Conservation (phyloP, 2,888 invertebrate species). For the Epirrita christyi region DNA sequence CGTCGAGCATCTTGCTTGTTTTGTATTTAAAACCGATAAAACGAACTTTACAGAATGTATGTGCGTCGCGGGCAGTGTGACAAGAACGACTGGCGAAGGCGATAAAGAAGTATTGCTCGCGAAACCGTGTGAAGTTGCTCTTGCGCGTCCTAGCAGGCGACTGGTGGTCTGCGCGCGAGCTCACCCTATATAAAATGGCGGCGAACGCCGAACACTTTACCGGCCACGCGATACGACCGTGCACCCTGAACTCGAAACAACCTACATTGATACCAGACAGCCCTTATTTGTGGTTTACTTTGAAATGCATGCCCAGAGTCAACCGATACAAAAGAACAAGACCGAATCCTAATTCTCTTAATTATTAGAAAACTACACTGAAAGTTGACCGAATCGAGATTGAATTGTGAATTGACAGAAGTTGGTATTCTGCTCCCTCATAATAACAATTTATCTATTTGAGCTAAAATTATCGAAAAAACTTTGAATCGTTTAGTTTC, state of each 20-base stretch:
- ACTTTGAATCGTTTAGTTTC: too few relatives aligned
- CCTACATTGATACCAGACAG: conserved; percentile 63
- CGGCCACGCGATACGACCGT: conserved; percentile 75
- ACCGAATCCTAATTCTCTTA: too few relatives aligned
- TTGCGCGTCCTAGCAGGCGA: conserved; percentile 80
- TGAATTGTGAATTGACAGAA: too few relatives aligned
- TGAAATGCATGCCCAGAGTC: conserved; percentile 19
- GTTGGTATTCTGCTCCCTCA: too few relatives aligned
- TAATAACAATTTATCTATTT: too few relatives aligned
- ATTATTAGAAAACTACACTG: too few relatives aligned
- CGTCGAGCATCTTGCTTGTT: conserved; percentile 65
- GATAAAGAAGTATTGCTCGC: conserved; percentile 43
- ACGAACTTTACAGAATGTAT: conserved; percentile 52
- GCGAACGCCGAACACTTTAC: conserved; percentile 76
- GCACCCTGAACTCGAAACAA: conserved; percentile 73
- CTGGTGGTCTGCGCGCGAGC: conserved; percentile 86
- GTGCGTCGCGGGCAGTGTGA: conserved; percentile 57
- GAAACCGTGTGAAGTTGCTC: conserved; percentile 50
- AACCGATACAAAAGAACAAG: conserved; percentile 19
- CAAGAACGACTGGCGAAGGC: conserved; percentile 58
- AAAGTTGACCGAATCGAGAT: too few relatives aligned
- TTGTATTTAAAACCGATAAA: conserved; percentile 49
- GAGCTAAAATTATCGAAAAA: too few relatives aligned
- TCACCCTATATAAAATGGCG: conserved; percentile 81
- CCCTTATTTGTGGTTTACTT: conserved; percentile 55